A percentile compares a stretch with the other conserved stretches of the same genome.
Evolutionary conservation across 1,140 invertebrate genomes (phyloP).

Genomic region (Cephus cinctus): DNA sequence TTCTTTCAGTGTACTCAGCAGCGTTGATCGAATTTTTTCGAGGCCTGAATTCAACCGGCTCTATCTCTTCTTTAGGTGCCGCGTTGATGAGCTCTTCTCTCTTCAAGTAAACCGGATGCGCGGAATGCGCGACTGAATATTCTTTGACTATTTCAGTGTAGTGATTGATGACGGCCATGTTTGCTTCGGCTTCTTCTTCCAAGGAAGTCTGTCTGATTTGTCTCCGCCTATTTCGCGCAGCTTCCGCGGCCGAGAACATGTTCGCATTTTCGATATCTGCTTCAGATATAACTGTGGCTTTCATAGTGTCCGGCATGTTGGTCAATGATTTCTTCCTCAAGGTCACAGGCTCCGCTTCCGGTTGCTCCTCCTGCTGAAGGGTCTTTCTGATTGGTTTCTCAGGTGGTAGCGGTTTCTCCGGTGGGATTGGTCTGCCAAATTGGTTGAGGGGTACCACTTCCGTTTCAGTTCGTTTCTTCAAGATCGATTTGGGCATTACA

Average conservation of each 20-base stretch:
- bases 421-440: conserved; percentile 37
- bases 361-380: conserved; percentile 11
- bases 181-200: conserved; percentile 60
- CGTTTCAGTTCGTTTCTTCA: conserved; percentile 59
- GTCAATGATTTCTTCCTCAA: conserved; percentile 46
- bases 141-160: conserved; percentile 78
- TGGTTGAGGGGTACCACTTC: conserved; percentile 38
- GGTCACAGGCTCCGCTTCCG: conserved; percentile 32
- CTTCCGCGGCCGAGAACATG: conserved; percentile 43
- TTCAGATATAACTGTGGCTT: conserved; percentile 29
- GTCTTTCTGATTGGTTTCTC: conserved; percentile 27
- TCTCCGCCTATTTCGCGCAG: conserved; percentile 47
- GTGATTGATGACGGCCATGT: conserved; percentile 67
- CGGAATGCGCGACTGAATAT: conserved; percentile 52
- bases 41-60: conserved; percentile 16
- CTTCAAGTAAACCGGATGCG: conserved; percentile 59
- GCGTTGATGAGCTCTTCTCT: conserved; percentile 65
- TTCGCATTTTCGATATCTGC: conserved; percentile 38
- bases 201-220: conserved; percentile 29
- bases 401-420: conserved; percentile 25
- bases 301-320: conserved; percentile 21
- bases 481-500: conserved; percentile 72
- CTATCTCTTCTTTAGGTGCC: conserved; percentile 48
- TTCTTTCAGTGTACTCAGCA: too few relatives aligned
- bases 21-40: too few relatives aligned